Conservation (phyloP, 2,113 vertebrate genomes). For the Leptobrachium ailaonicum region DNA sequence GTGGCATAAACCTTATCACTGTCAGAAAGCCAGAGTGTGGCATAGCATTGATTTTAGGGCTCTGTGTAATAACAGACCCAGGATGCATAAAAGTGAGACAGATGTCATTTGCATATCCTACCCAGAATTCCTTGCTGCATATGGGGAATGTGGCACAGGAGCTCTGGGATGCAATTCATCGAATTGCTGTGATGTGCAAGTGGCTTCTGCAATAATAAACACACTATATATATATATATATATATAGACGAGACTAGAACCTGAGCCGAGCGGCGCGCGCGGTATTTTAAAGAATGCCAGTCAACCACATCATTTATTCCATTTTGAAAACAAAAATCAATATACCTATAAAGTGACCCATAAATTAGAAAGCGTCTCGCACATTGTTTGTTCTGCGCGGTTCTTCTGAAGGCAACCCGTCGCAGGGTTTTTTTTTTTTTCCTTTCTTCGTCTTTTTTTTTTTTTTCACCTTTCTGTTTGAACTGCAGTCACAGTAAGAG, state of each 20-base stretch:
- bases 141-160: too few species aligned
- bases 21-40: too few species aligned
- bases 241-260: slow-evolving; percentile 56
- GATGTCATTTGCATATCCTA: too few species aligned
- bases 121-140: too few species aligned
- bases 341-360: slow-evolving; percentile 88
- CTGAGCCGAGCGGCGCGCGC: slow-evolving; percentile 60
- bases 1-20: too few species aligned
- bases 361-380: slow-evolving; percentile 84
- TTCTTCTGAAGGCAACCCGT: slow-evolving; percentile 80
- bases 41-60: too few species aligned
- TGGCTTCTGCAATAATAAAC: slow-evolving; percentile 25
- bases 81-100: too few species aligned
- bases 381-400: slow-evolving; percentile 83
- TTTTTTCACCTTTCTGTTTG: slow-evolving; percentile 88
- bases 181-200: too few species aligned
- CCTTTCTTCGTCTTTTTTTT: slow-evolving; percentile 86
- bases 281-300: slow-evolving; percentile 72
- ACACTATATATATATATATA: slow-evolving; percentile 59
- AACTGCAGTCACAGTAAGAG: slow-evolving; percentile 86
- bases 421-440: slow-evolving; percentile 76
- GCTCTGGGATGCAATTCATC: too few species aligned
- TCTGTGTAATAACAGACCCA: too few species aligned
- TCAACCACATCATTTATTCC: slow-evolving; percentile 86
- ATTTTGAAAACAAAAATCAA: slow-evolving; percentile 94